Base-by-base conservation (phyloP, 1,140 invertebrate genomes). In the Leptinotarsa lineolata region DNA sequence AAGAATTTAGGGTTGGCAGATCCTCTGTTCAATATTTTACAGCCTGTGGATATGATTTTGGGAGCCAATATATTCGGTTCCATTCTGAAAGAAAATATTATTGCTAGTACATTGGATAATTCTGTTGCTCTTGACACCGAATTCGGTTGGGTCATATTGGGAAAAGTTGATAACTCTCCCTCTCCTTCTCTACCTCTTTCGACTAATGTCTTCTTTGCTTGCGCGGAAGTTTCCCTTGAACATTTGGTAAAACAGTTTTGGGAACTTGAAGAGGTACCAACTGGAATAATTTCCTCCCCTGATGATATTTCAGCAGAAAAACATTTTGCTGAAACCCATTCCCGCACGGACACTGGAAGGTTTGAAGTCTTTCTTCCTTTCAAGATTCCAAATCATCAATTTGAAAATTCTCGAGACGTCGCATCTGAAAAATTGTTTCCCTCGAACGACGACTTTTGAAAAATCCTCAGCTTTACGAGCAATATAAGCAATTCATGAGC, bases 281-380 rank as follows among this genome's bases (percentile, higher is more conserved):
- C 46, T 12, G 15, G 4, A 15, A 54, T 54, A 54, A 1, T 1
- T 54, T 15, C 46, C 2, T 54, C 45, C 3, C 15, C 45, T 46
- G 45, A 46, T 1, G 2, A 46, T 16, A 46, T 46, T 12, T 46
- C 3, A 46, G 45, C 8, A 1, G 11, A 30, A 11, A 75, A 77
- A 48, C 54, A 59, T 21, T 61, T 61, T 46, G 45, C 3, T 16
- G 45, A 46, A 46, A 46, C 45, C 45, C 1, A 12, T 46, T 16
- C 45, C 8, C 18, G 22, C 75, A 71, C 72, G 70, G 58, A 67
- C 46, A 77, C n/a, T n/a, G n/a, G n/a, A n/a, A n/a, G n/a, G n/a
- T n/a, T n/a, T n/a, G n/a, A n/a, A n/a, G n/a, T n/a, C n/a, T n/a
- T n/a, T n/a, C n/a, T n/a, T n/a, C 70, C n/a, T 54, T 54, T 54